These are phyloP conservation scores for Nerophis lumbriciformis DNA, from an alignment of 2,113 vertebrate genomes.

Conservation along the genomic window DNA sequence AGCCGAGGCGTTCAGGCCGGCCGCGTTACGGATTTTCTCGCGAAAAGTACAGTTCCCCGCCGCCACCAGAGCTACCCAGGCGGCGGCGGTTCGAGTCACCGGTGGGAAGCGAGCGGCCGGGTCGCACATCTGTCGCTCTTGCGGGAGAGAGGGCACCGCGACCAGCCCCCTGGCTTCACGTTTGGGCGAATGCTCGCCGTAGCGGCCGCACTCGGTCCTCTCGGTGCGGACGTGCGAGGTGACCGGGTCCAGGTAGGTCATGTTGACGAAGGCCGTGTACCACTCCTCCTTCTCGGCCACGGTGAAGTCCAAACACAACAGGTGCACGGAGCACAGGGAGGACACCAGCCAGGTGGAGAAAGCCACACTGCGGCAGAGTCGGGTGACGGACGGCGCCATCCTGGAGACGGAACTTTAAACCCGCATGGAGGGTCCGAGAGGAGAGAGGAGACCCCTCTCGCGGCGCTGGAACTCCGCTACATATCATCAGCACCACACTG, in stretches of 20 bases:
- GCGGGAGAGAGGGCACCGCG: slow-evolving; percentile 69
- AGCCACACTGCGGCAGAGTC: slow-evolving; percentile 91
- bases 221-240: slow-evolving; percentile 79
- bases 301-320: slow-evolving; percentile 94
- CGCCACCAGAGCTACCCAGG: slow-evolving; percentile 91
- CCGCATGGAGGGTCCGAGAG: background rate
- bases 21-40: slow-evolving; percentile 90
- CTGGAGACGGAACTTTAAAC: slow-evolving; percentile 23
- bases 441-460: no score
- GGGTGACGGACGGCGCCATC: slow-evolving; percentile 86
- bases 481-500: slow-evolving; percentile 18
- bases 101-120: slow-evolving; percentile 77
- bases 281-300: slow-evolving; percentile 98
- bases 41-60: slow-evolving; percentile 85
- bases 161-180: slow-evolving; percentile 86
- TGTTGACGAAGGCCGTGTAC: slow-evolving; percentile 98
- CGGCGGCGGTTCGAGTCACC: slow-evolving; percentile 59
- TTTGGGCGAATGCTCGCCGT: slow-evolving; percentile 94
- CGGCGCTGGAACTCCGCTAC: slow-evolving; percentile 6
- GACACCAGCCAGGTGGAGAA: slow-evolving; percentile 96
- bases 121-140: slow-evolving; percentile 85
- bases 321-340: slow-evolving; percentile 94
- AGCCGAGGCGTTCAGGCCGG: slow-evolving; percentile 85
- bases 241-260: slow-evolving; percentile 86
- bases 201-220: slow-evolving; percentile 92